These are phyloP conservation scores for Archilochus colubris DNA, from an alignment of 2,113 vertebrate genomes.

Conservation along the genomic window DNA sequence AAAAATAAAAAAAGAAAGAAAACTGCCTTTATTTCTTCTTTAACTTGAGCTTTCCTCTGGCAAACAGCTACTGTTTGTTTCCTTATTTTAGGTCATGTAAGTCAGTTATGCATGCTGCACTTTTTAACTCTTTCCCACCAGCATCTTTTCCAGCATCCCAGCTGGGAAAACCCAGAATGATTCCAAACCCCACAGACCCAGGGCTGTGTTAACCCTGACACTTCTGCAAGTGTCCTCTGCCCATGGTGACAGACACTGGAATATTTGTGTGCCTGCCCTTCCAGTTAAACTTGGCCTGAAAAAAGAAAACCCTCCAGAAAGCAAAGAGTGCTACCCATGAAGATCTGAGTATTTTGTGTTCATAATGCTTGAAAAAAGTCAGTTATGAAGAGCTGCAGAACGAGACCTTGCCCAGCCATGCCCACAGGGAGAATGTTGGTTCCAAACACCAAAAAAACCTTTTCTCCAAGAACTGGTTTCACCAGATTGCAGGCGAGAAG, in stretches of 20 bases:
- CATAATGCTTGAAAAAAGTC: not conserved
- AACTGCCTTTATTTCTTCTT: not conserved
- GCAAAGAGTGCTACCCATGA: not conserved
- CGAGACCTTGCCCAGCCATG: not conserved
- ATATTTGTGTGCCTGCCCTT: too few species aligned
- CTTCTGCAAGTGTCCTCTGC: too few species aligned
- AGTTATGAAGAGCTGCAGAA: not conserved
- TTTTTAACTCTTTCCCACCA: not conserved
- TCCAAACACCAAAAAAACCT: not conserved
- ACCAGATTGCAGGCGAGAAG: not conserved
- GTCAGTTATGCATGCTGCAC: not conserved
- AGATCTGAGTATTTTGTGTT: not conserved
- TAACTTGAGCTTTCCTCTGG: not conserved
- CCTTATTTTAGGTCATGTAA: not conserved
- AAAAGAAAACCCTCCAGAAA: not conserved
- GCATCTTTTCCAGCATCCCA: not conserved
- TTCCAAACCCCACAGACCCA: not conserved
- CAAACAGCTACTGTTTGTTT: not conserved
- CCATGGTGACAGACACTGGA: accelerated
- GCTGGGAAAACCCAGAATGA: not conserved
- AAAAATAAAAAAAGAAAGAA: not conserved
- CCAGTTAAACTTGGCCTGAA: not conserved
- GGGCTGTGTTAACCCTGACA: not conserved
- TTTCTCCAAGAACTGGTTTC: not conserved
- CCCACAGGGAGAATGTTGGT: not conserved